Evolutionary conservation across 1,140 invertebrate genomes (phyloP), one percentile per base, ranked within the genome.

Genomic region (Xylocopa sonorina): DNA sequence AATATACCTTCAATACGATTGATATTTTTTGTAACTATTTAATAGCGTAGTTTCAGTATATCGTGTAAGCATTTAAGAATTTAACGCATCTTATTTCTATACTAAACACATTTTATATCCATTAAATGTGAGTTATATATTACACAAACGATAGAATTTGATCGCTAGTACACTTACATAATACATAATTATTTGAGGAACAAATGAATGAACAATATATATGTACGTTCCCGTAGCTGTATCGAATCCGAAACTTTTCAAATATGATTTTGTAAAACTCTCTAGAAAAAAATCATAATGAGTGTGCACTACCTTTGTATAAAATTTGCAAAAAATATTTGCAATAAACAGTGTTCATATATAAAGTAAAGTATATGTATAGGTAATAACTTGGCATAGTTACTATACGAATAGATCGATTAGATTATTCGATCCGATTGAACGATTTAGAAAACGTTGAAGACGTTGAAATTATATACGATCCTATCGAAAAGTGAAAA

Each of bases 301-400:
- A 63, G 14, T 63, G 29, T 64, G 41, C 41, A 64, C 41, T 64
- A 46, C 27, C 62, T 46, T 64, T 64, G 41, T 64, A 64, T 46
- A 64, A 64, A 64, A 46, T 16, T 64, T 64, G 62, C 7, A 64
- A 64, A 41, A 27, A 46, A 38, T 46, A 64, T 46, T 64, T 64
- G 34, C 41, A 29, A 63, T 14, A 63, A 63, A 64, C 34, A 27
- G 62, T 64, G 62, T 64, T 64, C 62, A 64, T 43, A 46, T 43
- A 43, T 63, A 63, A 63, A 63, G 14, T 63, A 63, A 63, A 63
- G 14, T 63, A 63, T 43, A 46, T 64, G 41, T 58, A 58, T 64
- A 64, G 46, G 27, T 24, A 43, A 46, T 64, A 46, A 64, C 46
- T 64, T 46, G 62, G 29, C 46, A 43, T 12, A 43, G 41, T 21